phyloP scores from a whole-genome alignment of 2,797 vertebrate species.

The Meda fulgida region DNA sequence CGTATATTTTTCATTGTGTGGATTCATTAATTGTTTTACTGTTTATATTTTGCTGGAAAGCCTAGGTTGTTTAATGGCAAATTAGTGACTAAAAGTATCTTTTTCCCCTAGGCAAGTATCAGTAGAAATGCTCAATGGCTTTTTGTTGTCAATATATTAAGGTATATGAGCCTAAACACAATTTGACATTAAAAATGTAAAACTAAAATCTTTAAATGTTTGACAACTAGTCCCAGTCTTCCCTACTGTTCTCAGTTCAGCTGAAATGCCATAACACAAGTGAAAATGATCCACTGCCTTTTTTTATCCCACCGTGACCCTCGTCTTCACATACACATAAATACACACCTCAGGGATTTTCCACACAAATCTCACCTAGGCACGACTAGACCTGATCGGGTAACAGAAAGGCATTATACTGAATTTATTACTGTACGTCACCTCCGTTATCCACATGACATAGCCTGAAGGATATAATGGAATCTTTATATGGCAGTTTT shows the following conservation, averaged over 20 bases:
- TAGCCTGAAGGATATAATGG: slow-evolving; percentile 47
- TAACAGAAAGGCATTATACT: slow-evolving; percentile 55
- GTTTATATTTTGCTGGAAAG: background rate
- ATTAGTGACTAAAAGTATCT: background rate
- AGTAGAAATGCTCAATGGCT: background rate
- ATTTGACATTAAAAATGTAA: background rate
- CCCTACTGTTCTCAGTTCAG: slow-evolving; percentile 8
- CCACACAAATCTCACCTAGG: slow-evolving; percentile 40
- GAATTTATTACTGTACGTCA: slow-evolving; percentile 58
- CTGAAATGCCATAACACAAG: slow-evolving; percentile 32
- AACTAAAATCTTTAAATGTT: background rate
- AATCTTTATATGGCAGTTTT: slow-evolving; percentile 55
- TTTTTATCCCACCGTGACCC: slow-evolving; percentile 37
- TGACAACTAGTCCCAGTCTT: background rate
- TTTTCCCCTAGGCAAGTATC: background rate
- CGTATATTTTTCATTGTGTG: background rate
- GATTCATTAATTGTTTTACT: background rate
- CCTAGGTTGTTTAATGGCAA: background rate
- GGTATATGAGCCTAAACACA: background rate
- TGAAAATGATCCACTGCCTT: slow-evolving; percentile 41
- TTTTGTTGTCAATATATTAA: background rate
- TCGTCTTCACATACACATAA: slow-evolving; percentile 31
- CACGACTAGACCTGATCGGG: slow-evolving; percentile 53
- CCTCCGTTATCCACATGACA: slow-evolving; percentile 44
- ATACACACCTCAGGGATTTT: slow-evolving; percentile 53